Conservation (phyloP, 2,797 vertebrate genomes). For the Myiothlypis chrysogaster region DNA sequence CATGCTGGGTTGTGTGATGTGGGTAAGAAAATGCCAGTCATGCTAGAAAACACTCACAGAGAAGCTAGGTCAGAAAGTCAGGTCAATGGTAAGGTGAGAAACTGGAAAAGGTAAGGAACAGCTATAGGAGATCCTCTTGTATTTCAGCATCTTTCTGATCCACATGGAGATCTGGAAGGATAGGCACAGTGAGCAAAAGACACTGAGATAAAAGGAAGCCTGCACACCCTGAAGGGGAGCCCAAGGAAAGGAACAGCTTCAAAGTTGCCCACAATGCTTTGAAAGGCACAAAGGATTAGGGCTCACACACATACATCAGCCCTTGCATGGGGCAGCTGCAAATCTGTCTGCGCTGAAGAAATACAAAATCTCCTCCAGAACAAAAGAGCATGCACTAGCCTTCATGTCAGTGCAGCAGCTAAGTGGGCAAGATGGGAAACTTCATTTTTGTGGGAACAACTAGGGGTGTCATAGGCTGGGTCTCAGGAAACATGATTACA, state of each 20-base stretch:
- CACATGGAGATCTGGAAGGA: neutral
- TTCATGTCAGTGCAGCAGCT: neutral
- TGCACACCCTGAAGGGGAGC: neutral
- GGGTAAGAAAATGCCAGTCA: neutral
- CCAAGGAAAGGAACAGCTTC: constrained; percentile 4
- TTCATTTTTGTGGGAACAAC: neutral
- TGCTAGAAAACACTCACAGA: neutral
- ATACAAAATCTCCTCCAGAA: neutral
- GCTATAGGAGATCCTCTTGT: neutral
- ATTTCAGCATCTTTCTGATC: neutral
- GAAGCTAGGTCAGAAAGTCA: neutral
- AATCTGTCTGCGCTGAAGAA: neutral
- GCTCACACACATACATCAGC: neutral
- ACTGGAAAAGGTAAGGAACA: neutral
- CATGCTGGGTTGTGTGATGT: neutral
- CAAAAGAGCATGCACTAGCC: neutral
- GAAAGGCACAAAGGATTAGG: neutral
- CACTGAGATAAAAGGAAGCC: neutral
- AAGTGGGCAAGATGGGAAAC: neutral
- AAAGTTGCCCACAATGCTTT: neutral
- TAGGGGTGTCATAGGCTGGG: neutral
- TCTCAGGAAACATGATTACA: neutral
- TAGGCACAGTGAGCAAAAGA: neutral
- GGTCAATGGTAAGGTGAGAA: neutral
- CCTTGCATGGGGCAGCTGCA: neutral